These are phyloP conservation scores for Xestia ashworthii DNA, from an alignment of 2,888 invertebrate species.

Conservation along the genomic window DNA sequence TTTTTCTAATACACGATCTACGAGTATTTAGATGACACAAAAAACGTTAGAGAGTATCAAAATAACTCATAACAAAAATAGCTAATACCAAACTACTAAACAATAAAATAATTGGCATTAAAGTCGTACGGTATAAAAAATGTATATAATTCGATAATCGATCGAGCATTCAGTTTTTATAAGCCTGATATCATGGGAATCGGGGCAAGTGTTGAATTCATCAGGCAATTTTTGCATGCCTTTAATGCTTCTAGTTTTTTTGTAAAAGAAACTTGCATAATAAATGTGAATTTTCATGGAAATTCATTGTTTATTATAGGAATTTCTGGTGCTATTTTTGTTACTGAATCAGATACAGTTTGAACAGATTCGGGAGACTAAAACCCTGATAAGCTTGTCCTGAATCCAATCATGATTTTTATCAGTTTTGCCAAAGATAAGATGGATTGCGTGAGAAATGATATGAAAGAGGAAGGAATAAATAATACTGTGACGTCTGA, in stretches of 20 bases:
- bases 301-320: constrained; percentile 8
- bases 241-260: constrained; percentile 43
- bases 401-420: background rate
- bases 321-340: background rate
- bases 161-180: constrained; percentile 55
- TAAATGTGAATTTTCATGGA: constrained; percentile 32
- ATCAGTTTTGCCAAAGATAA: background rate
- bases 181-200: constrained; percentile 65
- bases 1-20: background rate
- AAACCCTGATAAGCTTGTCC: background rate
- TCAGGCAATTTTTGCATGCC: constrained; percentile 55
- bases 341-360: background rate
- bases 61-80: background rate
- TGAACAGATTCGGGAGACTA: background rate
- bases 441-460: too few relatives aligned
- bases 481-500: too few relatives aligned
- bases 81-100: background rate
- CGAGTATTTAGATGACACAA: background rate
- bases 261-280: constrained; percentile 27
- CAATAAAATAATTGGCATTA: background rate
- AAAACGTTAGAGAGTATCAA: accelerated
- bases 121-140: constrained; percentile 48
- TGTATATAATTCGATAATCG: constrained; percentile 56
- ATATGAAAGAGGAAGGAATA: too few relatives aligned
- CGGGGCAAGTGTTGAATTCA: constrained; percentile 61